phyloP scores from a whole-genome alignment of 1,140 invertebrate genomes.

The Stegodyphus mimosarum region DNA sequence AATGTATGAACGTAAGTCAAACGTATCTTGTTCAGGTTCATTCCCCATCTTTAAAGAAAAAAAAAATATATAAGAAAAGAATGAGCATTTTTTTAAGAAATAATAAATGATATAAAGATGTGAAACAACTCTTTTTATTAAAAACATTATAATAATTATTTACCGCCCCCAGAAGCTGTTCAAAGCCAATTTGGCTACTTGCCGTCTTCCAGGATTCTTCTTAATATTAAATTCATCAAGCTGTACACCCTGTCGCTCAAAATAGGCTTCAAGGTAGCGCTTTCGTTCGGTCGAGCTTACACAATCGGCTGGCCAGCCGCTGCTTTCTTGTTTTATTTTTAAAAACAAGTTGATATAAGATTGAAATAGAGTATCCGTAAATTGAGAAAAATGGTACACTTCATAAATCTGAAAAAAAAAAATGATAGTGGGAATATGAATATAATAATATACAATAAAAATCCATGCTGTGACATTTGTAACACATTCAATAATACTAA shows the following conservation, averaged over 20 bases:
- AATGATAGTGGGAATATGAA: too few relatives aligned
- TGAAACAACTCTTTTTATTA: too few relatives aligned
- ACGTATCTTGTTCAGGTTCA: neutral
- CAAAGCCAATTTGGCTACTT: slow-evolving; percentile 62
- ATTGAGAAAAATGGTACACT: slow-evolving; percentile 61
- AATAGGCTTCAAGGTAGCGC: slow-evolving; percentile 61
- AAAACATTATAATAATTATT: too few relatives aligned
- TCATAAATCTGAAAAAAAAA: slow-evolving; percentile 62
- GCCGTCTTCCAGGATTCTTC: slow-evolving; percentile 61
- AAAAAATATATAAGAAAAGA: too few relatives aligned
- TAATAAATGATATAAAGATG: too few relatives aligned
- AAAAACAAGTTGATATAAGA: slow-evolving; percentile 62
- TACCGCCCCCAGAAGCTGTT: slow-evolving; percentile 62
- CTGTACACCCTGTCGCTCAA: slow-evolving; percentile 61
- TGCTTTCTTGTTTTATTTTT: slow-evolving; percentile 63
- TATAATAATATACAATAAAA: too few relatives aligned
- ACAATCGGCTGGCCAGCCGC: slow-evolving; percentile 58
- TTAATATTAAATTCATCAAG: slow-evolving; percentile 59
- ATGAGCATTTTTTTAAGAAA: too few relatives aligned
- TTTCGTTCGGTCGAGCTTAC: neutral
- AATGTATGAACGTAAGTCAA: neutral
- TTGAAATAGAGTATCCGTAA: slow-evolving; percentile 50
- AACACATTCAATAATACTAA: too few relatives aligned
- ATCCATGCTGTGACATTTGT: too few relatives aligned
- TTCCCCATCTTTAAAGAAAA: neutral